A percentile compares a stretch with the other conserved stretches of the same genome.
phyloP scores from a whole-genome alignment of 1,140 invertebrate species.

The Cotesia chilonis region DNA sequence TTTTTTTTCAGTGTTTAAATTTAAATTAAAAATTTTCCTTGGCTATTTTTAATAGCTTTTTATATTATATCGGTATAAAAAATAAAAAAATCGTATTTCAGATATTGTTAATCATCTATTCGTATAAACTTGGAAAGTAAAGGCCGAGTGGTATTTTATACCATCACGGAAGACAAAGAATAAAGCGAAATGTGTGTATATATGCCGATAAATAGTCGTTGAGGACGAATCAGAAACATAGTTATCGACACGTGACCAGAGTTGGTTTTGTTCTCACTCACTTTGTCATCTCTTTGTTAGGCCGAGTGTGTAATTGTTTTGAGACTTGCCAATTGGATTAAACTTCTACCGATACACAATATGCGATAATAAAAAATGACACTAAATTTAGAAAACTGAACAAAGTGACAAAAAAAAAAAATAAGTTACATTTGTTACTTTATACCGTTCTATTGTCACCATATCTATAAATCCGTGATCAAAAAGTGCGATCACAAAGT shows the following conservation, averaged over 20 bases:
- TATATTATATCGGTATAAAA: too few relatives aligned
- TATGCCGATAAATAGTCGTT: conserved; percentile 19
- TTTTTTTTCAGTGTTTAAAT: too few relatives aligned
- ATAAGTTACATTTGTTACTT: neutral
- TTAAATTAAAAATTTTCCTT: too few relatives aligned
- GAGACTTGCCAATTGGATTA: neutral
- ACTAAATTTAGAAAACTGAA: neutral
- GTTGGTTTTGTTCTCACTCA: conserved; percentile 7
- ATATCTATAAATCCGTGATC: too few relatives aligned
- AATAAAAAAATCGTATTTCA: neutral
- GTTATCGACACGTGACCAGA: conserved; percentile 28
- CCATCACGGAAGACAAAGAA: neutral
- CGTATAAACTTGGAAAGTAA: conserved; percentile 1
- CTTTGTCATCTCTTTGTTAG: neutral
- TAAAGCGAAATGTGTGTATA: conserved; percentile 6
- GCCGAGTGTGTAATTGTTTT: neutral
- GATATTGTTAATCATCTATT: neutral
- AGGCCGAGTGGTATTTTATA: neutral
- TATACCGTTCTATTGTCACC: too few relatives aligned
- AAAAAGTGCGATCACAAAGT: too few relatives aligned
- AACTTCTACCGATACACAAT: neutral
- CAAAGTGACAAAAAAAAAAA: neutral
- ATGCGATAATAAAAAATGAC: neutral
- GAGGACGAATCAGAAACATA: conserved; percentile 19
- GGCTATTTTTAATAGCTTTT: too few relatives aligned